Evolutionary conservation across 2,113 vertebrate genomes (phyloP).

Genomic region (Atrichornis clamosus): DNA sequence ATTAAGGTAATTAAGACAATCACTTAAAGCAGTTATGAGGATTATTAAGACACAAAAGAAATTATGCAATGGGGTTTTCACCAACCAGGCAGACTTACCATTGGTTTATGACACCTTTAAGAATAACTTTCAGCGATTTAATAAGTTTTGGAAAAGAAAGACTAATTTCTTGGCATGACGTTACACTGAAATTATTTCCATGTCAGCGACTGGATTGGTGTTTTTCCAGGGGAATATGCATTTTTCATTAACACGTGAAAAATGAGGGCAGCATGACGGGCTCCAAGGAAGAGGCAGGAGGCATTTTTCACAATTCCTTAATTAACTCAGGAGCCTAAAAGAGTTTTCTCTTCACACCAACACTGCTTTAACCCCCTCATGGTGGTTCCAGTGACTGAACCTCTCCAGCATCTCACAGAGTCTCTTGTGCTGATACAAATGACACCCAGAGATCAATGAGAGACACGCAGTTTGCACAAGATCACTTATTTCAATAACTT

Average conservation of each 20-base stretch:
- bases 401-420: rapidly evolving
- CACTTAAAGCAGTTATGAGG: not conserved
- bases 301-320: not conserved
- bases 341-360: not conserved
- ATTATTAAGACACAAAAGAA: constrained; percentile 33
- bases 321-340: not conserved
- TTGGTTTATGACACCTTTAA: constrained; percentile 2
- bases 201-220: not conserved
- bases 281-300: not conserved
- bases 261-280: not conserved
- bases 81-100: not conserved
- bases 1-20: constrained; percentile 42
- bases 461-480: not conserved
- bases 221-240: not conserved
- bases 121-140: not conserved
- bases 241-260: not conserved
- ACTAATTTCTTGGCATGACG: not conserved
- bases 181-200: not conserved
- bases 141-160: not conserved
- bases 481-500: rapidly evolving
- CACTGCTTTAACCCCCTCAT: not conserved
- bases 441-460: not conserved
- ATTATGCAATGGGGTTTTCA: not conserved
- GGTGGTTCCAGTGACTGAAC: not conserved
- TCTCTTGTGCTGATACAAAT: rapidly evolving